Conservation (phyloP, 2,113 vertebrate species). For the Dasyprocta punctata region DNA sequence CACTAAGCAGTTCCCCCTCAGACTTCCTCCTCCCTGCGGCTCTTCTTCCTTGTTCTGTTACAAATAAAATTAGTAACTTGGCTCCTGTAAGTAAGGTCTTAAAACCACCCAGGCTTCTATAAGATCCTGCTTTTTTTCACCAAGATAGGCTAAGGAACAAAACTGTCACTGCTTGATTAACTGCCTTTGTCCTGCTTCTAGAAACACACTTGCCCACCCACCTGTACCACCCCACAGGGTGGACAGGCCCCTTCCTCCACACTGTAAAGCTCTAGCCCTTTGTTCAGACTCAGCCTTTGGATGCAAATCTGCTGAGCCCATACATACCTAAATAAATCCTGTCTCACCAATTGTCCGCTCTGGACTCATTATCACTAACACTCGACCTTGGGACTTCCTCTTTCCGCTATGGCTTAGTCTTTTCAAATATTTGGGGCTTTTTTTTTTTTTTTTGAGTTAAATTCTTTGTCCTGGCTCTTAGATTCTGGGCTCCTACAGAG, state of each 20-base stretch:
- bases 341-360: not conserved
- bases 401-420: not conserved
- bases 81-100: not conserved
- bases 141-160: not conserved
- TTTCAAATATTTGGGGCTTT: not conserved
- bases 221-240: no score
- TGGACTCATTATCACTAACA: not conserved
- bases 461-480: not conserved
- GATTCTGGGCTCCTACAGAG: not conserved
- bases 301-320: no score
- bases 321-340: not conserved
- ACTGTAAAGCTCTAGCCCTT: not conserved
- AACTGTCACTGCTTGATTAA: not conserved
- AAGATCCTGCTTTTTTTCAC: not conserved
- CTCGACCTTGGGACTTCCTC: not conserved
- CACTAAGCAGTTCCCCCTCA: not conserved
- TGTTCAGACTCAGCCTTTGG: no score
- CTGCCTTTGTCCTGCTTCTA: not conserved
- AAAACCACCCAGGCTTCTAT: not conserved
- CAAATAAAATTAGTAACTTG: not conserved
- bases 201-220: no score
- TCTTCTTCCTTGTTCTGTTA: not conserved
- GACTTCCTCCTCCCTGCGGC: not conserved
- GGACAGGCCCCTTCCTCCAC: not conserved
- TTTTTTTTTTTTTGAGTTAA: not conserved